Evolutionary conservation across 2,113 vertebrate genomes (phyloP).

Genomic region (Paramormyrops kingsleyae): DNA sequence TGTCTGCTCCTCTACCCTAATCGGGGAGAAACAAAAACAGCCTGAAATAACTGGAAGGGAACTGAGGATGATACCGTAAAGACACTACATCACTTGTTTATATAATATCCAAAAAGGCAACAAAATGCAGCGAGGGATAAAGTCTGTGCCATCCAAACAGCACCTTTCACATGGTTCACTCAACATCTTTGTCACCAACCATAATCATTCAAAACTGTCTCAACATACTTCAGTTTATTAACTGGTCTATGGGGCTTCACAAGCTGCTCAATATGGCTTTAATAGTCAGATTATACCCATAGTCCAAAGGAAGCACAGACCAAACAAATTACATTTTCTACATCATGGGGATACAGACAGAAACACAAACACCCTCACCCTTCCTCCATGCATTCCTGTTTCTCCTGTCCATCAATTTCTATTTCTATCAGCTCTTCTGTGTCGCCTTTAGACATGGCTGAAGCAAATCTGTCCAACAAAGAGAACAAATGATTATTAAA

Average conservation of each 20-base stretch:
- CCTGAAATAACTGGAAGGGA: neutral
- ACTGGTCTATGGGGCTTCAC: neutral
- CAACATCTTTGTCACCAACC: neutral
- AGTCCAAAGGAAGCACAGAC: neutral
- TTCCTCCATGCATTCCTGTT: constrained; percentile 89
- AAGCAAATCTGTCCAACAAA: constrained; percentile 19
- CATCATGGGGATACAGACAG: neutral
- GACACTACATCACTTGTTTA: neutral
- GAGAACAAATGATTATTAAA: neutral
- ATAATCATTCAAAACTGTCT: neutral
- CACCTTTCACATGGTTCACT: neutral
- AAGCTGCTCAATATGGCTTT: neutral
- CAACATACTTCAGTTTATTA: neutral
- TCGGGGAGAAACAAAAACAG: neutral
- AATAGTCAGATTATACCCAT: neutral
- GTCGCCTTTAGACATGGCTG: constrained; percentile 90
- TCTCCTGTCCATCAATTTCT: constrained; percentile 93
- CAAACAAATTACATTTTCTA: neutral
- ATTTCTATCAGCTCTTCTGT: constrained; percentile 97
- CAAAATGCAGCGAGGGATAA: neutral
- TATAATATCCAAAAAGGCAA: neutral
- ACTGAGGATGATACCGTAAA: neutral
- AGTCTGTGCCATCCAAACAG: neutral
- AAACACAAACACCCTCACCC: constrained; percentile 59
- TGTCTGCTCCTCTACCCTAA: constrained; percentile 86